Evolutionary conservation across 37 sponge, comb jelly and placozoan genomes (phyloP).

Genomic region (Chondrosia reniformis): DNA sequence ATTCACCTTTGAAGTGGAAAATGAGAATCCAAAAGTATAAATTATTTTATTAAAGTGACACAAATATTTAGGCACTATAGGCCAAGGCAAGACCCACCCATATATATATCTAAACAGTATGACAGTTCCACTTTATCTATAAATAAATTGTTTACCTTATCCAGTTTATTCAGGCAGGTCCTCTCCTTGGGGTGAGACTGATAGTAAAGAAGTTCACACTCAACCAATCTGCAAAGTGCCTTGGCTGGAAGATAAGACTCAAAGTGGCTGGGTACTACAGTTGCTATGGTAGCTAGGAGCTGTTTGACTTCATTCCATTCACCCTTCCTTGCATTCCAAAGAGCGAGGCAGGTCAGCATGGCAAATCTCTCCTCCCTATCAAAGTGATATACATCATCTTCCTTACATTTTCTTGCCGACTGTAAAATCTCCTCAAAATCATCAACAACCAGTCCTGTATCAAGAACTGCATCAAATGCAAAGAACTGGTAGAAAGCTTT

Average conservation of each 20-base stretch:
- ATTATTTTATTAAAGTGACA: no score
- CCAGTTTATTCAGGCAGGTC: no score
- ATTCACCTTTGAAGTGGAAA: no score
- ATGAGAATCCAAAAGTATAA: no score
- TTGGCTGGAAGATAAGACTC: conserved; percentile 47
- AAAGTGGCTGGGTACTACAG: conserved; percentile 29
- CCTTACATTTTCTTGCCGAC: conserved; percentile 31
- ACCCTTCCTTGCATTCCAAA: conserved; percentile 40
- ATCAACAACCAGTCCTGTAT: conserved; percentile 9
- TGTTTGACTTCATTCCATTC: not conserved
- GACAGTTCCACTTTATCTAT: no score
- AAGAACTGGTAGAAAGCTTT: conserved; percentile 60
- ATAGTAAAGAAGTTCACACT: conserved; percentile 46
- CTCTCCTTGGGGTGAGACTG: no score
- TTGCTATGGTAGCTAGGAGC: conserved; percentile 1
- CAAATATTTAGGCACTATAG: no score
- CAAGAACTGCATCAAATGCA: conserved; percentile 63
- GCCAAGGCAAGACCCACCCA: no score
- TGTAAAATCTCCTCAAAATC: conserved; percentile 16
- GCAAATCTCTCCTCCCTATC: conserved; percentile 68
- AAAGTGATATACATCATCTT: conserved; percentile 66
- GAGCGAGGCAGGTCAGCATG: conserved; percentile 53
- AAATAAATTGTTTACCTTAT: no score
- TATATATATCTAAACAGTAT: no score
- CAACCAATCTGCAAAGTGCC: conserved; percentile 38